Evolutionary conservation across 2,113 vertebrate species (phyloP).

Genomic region (Oncorhynchus tshawytscha): DNA sequence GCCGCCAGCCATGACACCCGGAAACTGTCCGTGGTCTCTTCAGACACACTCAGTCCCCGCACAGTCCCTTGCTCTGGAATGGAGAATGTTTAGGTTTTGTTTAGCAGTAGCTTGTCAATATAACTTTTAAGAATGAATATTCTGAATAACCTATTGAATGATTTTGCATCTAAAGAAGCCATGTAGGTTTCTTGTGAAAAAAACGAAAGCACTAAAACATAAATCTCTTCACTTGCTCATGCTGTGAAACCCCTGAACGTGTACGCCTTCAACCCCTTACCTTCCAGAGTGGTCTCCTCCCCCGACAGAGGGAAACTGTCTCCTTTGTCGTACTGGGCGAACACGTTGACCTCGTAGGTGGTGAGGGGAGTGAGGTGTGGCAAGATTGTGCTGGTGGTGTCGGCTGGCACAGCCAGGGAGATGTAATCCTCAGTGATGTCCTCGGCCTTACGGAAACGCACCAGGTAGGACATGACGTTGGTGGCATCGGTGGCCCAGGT

Average conservation of each 20-base stretch:
- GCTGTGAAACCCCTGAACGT: neutral
- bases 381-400: conserved; percentile 78
- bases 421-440: conserved; percentile 80
- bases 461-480: conserved; percentile 82
- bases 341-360: conserved; percentile 86
- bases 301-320: conserved; percentile 86
- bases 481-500: conserved; percentile 81
- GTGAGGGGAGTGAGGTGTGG: conserved; percentile 86
- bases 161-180: too few relatives aligned
- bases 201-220: neutral
- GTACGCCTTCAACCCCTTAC: conserved; percentile 56
- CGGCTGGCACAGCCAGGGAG: conserved; percentile 80
- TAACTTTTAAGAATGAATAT: too few relatives aligned
- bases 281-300: conserved; percentile 91
- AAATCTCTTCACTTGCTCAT: neutral
- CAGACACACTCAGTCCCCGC: conserved; percentile 85
- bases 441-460: conserved; percentile 84
- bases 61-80: conserved; percentile 86
- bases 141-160: too few relatives aligned
- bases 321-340: conserved; percentile 89
- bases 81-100: neutral
- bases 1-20: conserved; percentile 90
- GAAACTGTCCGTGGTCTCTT: conserved; percentile 92
- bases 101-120: too few relatives aligned
- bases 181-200: neutral